Evolutionary conservation across 2,113 vertebrate species (phyloP).

Genomic region (Jacana jacana): DNA sequence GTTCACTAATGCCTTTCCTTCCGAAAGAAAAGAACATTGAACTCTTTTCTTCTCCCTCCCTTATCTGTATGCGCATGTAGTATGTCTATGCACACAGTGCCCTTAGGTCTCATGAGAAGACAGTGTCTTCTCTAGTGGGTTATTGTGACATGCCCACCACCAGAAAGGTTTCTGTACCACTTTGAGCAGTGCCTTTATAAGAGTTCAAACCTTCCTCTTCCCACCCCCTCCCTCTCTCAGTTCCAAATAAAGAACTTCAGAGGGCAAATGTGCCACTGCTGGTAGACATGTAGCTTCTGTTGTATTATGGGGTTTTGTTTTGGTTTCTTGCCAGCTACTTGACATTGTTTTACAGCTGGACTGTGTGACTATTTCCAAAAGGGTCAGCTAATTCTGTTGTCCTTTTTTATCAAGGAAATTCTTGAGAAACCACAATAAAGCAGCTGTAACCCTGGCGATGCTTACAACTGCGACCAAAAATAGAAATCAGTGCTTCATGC

Average conservation of each 20-base stretch:
- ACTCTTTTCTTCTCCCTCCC: background rate
- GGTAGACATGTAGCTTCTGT: slow-evolving; percentile 11
- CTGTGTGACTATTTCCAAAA: slow-evolving; percentile 30
- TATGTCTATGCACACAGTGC: accelerated
- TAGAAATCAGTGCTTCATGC: slow-evolving; percentile 29
- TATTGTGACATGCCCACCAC: background rate
- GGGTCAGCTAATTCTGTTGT: slow-evolving; percentile 57
- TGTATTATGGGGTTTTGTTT: background rate
- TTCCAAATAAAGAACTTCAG: slow-evolving; percentile 27
- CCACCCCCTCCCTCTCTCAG: background rate
- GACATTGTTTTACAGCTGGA: slow-evolving; percentile 35
- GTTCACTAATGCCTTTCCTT: background rate
- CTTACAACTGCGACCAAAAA: slow-evolving; percentile 4
- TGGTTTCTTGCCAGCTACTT: slow-evolving; percentile 24
- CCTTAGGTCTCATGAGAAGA: background rate
- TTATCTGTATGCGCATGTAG: accelerated
- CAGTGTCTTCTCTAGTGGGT: background rate
- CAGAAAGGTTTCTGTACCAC: background rate
- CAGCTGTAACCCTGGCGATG: slow-evolving; percentile 35
- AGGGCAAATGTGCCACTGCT: background rate
- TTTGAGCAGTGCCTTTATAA: background rate
- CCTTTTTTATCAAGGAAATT: slow-evolving; percentile 64
- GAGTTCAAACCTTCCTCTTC: background rate
- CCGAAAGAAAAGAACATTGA: background rate
- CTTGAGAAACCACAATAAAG: slow-evolving; percentile 57